Percentiles rank a stretch among this genome's conserved stretches.
Conservation (phyloP, 1,140 invertebrate genomes). For the Paramacrobiotus metropolitanus region DNA sequence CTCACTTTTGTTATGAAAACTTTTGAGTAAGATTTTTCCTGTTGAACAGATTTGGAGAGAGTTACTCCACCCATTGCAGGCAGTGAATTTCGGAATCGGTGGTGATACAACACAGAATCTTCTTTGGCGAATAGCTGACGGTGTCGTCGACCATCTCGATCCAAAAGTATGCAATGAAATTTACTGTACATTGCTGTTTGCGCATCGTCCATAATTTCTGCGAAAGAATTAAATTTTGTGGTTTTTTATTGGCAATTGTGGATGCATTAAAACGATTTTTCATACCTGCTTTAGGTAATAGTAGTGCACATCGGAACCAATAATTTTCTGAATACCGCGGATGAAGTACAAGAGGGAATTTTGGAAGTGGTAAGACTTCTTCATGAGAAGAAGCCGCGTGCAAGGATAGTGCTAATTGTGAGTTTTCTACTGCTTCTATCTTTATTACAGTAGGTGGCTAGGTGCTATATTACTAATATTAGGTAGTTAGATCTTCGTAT, state of each 20-base stretch:
- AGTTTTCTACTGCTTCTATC: conserved; percentile 20
- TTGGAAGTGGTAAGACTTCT: conserved; percentile 45
- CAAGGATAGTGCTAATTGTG: conserved; percentile 56
- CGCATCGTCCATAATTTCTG: no score
- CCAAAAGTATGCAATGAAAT: conserved; percentile 39
- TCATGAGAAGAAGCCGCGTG: conserved; percentile 43
- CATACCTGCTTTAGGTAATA: conserved; percentile 36
- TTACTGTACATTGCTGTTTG: no score
- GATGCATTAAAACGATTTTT: conserved; percentile 12
- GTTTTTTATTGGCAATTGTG: no score
- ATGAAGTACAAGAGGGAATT: conserved; percentile 54
- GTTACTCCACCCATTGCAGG: conserved; percentile 60
- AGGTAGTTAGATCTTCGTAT: no score
- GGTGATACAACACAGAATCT: conserved; percentile 64
- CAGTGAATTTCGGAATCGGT: conserved; percentile 67
- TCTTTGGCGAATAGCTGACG: conserved; percentile 62
- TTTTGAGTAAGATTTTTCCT: no score
- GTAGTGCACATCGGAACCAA: conserved; percentile 65
- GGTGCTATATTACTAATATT: no score
- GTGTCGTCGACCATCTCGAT: conserved; percentile 57
- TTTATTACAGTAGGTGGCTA: background rate
- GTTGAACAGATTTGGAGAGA: conserved; percentile 52
- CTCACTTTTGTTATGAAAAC: no score
- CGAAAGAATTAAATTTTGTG: no score
- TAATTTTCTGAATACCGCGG: conserved; percentile 46